Evolutionary conservation across 2,797 vertebrate genomes (phyloP).

Genomic region (Dromococcyx pavoninus): DNA sequence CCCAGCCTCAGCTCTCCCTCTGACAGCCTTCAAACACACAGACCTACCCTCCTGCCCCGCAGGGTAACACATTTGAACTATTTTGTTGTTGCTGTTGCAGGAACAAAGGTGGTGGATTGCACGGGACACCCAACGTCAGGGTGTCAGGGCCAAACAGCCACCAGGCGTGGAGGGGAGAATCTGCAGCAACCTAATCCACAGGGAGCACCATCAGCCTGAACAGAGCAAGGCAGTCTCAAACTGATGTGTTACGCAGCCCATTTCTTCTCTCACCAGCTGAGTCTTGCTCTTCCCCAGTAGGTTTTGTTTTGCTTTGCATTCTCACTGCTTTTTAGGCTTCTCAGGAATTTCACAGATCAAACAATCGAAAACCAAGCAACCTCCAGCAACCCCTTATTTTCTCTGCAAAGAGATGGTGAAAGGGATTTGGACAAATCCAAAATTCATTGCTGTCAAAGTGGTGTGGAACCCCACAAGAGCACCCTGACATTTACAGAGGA

Average conservation of each 20-base stretch:
- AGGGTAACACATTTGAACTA: neutral
- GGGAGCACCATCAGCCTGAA: neutral
- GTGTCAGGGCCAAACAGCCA: fast-evolving
- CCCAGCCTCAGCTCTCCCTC: neutral
- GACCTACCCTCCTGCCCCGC: neutral
- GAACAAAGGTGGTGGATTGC: neutral
- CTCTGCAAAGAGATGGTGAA: neutral
- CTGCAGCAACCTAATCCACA: fast-evolving
- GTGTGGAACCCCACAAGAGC: neutral
- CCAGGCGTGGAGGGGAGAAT: fast-evolving
- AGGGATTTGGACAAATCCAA: neutral
- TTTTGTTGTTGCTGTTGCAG: neutral
- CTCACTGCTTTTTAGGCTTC: neutral
- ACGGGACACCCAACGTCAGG: neutral
- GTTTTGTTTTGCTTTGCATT: neutral
- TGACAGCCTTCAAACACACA: neutral
- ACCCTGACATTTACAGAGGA: neutral
- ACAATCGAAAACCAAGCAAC: neutral
- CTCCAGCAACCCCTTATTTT: neutral
- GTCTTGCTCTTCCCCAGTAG: neutral
- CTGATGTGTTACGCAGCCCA: fast-evolving
- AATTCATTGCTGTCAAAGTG: neutral
- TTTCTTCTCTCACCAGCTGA: neutral
- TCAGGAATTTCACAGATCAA: neutral
- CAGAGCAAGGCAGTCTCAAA: neutral